These are phyloP conservation scores for Eustalomyia histrio DNA, from an alignment of 2,888 invertebrate genomes.

Conservation along the genomic window DNA sequence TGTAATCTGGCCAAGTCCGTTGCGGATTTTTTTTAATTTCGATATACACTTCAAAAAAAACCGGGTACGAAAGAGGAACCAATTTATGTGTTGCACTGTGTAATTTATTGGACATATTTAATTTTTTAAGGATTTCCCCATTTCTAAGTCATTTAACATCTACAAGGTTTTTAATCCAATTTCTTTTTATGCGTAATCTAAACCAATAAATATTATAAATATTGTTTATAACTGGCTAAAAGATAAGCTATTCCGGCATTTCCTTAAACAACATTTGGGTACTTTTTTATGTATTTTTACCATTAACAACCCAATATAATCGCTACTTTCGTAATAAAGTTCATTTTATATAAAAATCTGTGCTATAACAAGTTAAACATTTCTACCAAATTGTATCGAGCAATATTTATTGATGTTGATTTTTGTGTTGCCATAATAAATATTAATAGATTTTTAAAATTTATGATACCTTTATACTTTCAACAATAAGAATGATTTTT, in stretches of 20 bases:
- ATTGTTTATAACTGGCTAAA: not conserved
- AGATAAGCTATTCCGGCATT: not conserved
- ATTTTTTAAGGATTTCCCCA: not conserved
- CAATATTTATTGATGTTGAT: not conserved
- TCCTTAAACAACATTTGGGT: not conserved
- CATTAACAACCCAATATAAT: not conserved
- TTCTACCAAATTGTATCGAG: not conserved
- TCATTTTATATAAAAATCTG: not conserved
- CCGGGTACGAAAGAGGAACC: no score
- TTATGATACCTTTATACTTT: not conserved
- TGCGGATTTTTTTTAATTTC: no score
- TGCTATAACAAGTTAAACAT: not conserved
- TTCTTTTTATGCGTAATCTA: not conserved
- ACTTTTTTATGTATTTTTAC: not conserved
- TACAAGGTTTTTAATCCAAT: slow-evolving; percentile 2
- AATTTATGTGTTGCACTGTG: no score
- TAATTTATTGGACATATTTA: no score
- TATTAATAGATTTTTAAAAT: not conserved
- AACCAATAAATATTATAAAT: slow-evolving; percentile 1
- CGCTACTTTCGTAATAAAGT: not conserved
- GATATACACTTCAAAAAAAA: no score
- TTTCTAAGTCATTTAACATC: not conserved
- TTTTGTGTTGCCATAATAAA: not conserved
- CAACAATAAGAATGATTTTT: not conserved
- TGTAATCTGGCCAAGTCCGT: no score